phyloP scores from a whole-genome alignment of 2,888 invertebrate genomes.

The Campopleginae sp. region DNA sequence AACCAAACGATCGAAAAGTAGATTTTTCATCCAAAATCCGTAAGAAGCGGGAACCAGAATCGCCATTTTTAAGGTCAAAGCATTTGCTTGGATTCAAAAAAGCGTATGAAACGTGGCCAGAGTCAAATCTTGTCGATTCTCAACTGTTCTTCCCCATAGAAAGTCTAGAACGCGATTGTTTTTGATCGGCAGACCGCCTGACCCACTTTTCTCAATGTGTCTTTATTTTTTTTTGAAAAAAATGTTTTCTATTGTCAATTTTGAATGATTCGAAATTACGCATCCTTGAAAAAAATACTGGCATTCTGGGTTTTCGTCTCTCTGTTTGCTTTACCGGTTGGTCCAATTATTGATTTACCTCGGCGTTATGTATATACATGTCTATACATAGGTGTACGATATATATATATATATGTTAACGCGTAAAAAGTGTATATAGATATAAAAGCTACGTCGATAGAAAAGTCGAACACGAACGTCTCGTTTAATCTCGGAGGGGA shows the following conservation, averaged over 20 bases:
- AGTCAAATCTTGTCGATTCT: background rate
- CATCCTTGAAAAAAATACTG: background rate
- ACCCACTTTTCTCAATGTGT: background rate
- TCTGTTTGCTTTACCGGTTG: constrained; percentile 75
- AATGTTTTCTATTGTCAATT: background rate
- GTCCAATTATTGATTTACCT: constrained; percentile 75
- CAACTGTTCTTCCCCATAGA: background rate
- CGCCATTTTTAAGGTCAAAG: background rate
- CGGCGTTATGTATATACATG: constrained; percentile 46
- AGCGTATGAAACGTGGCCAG: background rate
- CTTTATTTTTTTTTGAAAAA: background rate
- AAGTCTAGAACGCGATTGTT: background rate
- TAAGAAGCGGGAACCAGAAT: background rate
- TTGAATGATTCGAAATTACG: background rate
- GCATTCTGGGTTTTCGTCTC: background rate
- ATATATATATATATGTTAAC: constrained; percentile 33
- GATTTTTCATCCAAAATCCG: background rate
- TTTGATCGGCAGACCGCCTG: too few species aligned
- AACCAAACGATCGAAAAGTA: background rate
- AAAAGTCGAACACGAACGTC: constrained; percentile 42
- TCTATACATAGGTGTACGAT: constrained; percentile 17
- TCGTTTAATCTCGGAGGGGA: constrained; percentile 21
- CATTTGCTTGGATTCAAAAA: background rate
- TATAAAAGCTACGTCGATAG: constrained; percentile 17
- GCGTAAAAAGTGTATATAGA: constrained; percentile 22